These are phyloP conservation scores for Spodoptera littoralis DNA, from an alignment of 2,888 invertebrate genomes.

Conservation along the genomic window DNA sequence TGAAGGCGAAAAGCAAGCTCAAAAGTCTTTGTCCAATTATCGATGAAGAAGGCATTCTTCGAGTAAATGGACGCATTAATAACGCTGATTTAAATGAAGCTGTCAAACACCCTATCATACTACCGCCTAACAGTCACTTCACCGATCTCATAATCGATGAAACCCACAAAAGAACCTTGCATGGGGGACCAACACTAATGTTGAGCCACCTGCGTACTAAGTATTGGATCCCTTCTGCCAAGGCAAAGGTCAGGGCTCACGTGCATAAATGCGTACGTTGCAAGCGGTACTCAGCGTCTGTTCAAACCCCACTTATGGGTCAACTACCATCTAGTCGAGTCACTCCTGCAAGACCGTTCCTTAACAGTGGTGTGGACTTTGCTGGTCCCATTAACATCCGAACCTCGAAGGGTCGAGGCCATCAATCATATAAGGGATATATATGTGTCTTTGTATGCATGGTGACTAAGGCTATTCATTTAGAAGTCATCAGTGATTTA, in stretches of 20 bases:
- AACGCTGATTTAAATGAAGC: background rate
- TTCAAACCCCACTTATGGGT: constrained; percentile 5
- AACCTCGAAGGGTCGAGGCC: constrained; percentile 6
- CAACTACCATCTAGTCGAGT: constrained; percentile 6
- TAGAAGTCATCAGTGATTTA: constrained; percentile 6
- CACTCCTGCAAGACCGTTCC: constrained; percentile 8
- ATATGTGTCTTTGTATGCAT: constrained; percentile 11
- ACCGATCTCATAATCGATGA: background rate
- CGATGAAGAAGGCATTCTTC: background rate
- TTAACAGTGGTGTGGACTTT: constrained; percentile 5
- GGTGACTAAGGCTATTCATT: constrained; percentile 10
- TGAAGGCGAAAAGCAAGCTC: constrained; percentile 1
- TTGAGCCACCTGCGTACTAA: background rate
- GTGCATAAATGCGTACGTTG: constrained; percentile 4
- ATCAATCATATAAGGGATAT: constrained; percentile 7
- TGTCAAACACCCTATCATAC: constrained; percentile 2
- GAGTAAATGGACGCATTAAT: background rate
- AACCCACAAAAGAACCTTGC: background rate
- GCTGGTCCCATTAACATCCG: constrained; percentile 8
- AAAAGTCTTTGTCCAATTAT: constrained; percentile 1
- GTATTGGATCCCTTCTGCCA: background rate
- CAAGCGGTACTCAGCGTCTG: constrained; percentile 6
- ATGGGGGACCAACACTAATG: background rate
- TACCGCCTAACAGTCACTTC: constrained; percentile 2
- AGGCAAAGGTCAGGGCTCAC: background rate